Evolutionary conservation across 2,113 vertebrate genomes (phyloP).

Genomic region (Nyctibius bracteatus): DNA sequence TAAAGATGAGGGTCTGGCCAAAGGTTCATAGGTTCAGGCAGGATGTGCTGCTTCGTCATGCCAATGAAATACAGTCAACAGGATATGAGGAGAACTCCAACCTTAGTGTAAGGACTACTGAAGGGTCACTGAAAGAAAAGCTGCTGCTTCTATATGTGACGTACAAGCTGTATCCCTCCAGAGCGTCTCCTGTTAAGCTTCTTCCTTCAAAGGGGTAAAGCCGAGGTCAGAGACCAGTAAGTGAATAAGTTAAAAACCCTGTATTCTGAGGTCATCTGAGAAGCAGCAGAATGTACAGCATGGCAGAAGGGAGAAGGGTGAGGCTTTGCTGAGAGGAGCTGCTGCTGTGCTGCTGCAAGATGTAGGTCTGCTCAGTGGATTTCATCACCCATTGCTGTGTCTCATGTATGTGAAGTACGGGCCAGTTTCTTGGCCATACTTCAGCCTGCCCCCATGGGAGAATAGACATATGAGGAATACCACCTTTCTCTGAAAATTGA

Average conservation of each 20-base stretch:
- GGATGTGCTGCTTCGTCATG: constrained; percentile 32
- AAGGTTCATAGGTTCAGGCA: constrained; percentile 34
- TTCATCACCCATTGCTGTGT: not conserved
- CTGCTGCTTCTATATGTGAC: not conserved
- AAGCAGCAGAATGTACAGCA: not conserved
- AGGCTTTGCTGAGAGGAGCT: not conserved
- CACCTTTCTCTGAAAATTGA: not conserved
- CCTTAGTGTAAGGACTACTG: not conserved
- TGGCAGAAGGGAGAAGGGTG: not conserved
- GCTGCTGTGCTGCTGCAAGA: not conserved
- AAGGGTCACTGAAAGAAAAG: constrained; percentile 23
- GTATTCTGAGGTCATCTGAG: not conserved
- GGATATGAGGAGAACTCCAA: constrained; percentile 18
- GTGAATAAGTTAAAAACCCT: not conserved
- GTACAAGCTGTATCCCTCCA: not conserved
- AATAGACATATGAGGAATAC: not conserved
- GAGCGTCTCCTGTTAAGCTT: not conserved
- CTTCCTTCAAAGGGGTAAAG: not conserved
- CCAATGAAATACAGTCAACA: constrained; percentile 12
- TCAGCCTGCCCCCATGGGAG: not conserved
- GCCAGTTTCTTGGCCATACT: not conserved
- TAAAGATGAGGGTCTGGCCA: not conserved
- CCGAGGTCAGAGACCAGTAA: not conserved
- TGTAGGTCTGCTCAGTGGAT: not conserved
- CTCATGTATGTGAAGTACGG: not conserved